These are phyloP conservation scores for Onychorhynchus coronatus DNA, from an alignment of 2,113 vertebrate species.

Conservation along the genomic window DNA sequence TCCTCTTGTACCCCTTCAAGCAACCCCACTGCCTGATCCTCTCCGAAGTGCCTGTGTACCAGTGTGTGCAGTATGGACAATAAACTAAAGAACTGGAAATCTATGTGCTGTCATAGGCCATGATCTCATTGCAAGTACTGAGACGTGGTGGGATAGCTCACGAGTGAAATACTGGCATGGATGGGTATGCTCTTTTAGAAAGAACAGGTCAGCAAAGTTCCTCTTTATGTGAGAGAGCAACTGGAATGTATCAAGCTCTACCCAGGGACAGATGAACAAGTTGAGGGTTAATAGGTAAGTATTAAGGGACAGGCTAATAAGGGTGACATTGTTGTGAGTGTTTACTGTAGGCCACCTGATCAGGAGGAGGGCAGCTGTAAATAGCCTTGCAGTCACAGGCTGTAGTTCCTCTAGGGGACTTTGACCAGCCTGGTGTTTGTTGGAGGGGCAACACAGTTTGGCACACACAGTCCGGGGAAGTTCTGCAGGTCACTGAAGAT, in stretches of 20 bases:
- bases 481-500: neutral
- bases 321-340: neutral
- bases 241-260: neutral
- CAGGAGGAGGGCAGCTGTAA: neutral
- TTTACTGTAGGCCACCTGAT: neutral
- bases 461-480: neutral
- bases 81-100: neutral
- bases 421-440: neutral
- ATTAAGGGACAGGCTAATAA: neutral
- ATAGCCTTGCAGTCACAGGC: neutral
- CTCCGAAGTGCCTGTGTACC: neutral
- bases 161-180: neutral
- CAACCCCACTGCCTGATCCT: neutral
- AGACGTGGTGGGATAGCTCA: neutral
- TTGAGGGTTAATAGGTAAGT: neutral
- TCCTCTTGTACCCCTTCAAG: neutral
- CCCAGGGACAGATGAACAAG: neutral
- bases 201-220: neutral
- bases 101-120: neutral
- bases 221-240: neutral
- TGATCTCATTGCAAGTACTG: neutral
- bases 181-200: neutral
- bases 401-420: neutral
- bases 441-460: neutral
- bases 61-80: neutral